Evolutionary conservation across 2,888 invertebrate genomes (phyloP).

Genomic region (Leptinotarsa juncta): DNA sequence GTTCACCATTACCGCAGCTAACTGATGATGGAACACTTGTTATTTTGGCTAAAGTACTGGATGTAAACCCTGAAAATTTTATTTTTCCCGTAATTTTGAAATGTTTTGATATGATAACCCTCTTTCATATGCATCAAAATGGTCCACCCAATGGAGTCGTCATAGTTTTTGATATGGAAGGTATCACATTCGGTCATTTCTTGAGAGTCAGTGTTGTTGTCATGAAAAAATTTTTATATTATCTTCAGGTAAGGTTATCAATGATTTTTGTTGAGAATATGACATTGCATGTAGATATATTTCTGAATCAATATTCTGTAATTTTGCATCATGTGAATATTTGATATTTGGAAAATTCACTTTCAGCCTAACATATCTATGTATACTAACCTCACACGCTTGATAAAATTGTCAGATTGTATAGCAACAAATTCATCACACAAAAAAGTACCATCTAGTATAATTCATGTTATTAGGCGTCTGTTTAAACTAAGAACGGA

Average conservation of each 20-base stretch:
- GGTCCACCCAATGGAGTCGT: constrained; percentile 72
- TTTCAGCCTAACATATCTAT: no score
- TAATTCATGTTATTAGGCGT: no score
- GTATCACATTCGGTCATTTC: constrained; percentile 73
- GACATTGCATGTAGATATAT: neutral
- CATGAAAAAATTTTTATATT: constrained; percentile 76
- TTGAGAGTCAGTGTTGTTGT: constrained; percentile 73
- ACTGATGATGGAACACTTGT: constrained; percentile 56
- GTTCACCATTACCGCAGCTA: constrained; percentile 48
- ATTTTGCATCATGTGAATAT: neutral
- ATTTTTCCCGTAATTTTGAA: constrained; percentile 69
- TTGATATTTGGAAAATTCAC: no score
- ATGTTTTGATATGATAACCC: constrained; percentile 71
- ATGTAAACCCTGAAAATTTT: constrained; percentile 72
- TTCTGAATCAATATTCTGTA: no score
- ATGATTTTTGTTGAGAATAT: neutral
- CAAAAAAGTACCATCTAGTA: no score
- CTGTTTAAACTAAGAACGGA: no score
- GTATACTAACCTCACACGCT: no score
- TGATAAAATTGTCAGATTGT: no score
- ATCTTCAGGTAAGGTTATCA: constrained; percentile 70
- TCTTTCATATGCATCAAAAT: constrained; percentile 69
- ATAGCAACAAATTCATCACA: no score
- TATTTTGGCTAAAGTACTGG: constrained; percentile 61
- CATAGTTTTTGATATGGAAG: constrained; percentile 75